Percentiles rank a stretch among this genome's conserved stretches.
These are phyloP conservation scores for Scaptodrosophila lebanonensis DNA, from an alignment of 1,140 invertebrate genomes.

Conservation along the genomic window DNA sequence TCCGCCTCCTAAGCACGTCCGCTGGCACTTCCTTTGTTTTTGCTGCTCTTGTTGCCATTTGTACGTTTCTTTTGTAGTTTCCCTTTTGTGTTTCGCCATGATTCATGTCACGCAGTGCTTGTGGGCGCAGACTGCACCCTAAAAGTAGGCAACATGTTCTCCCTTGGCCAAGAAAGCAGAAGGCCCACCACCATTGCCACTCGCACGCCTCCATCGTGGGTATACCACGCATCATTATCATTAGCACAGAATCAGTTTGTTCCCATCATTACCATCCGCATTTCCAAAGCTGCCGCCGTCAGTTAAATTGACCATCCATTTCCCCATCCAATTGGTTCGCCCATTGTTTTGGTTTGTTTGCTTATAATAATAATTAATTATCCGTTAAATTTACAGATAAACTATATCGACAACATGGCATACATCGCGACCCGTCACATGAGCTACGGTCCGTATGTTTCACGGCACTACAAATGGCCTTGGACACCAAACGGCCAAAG, in stretches of 20 bases:
- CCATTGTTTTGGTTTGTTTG: slow-evolving; percentile 14
- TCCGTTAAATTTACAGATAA: slow-evolving; percentile 86
- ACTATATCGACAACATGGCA: slow-evolving; percentile 87
- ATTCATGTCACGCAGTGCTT: not conserved
- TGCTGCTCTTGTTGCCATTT: not conserved
- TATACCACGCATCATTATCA: too few species aligned
- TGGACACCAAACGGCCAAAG: slow-evolving; percentile 91
- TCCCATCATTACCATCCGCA: too few species aligned
- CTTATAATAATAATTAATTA: too few species aligned
- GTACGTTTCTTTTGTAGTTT: not conserved
- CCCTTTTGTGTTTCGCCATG: not conserved
- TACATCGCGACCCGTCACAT: slow-evolving; percentile 87
- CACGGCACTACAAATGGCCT: slow-evolving; percentile 87
- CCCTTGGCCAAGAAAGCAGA: too few species aligned
- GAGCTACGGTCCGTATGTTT: slow-evolving; percentile 90
- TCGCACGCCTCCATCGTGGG: too few species aligned
- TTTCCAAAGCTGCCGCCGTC: too few species aligned
- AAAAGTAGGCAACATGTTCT: too few species aligned
- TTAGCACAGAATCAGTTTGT: too few species aligned
- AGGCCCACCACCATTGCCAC: too few species aligned
- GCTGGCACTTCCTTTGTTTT: slow-evolving; percentile 29
- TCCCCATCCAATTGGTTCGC: slow-evolving; percentile 1
- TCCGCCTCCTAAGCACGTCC: slow-evolving; percentile 8
- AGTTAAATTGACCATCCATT: too few species aligned
- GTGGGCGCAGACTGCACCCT: not conserved